These are phyloP conservation scores for Gavialis gangeticus DNA, from an alignment of 2,113 vertebrate species.

Conservation along the genomic window DNA sequence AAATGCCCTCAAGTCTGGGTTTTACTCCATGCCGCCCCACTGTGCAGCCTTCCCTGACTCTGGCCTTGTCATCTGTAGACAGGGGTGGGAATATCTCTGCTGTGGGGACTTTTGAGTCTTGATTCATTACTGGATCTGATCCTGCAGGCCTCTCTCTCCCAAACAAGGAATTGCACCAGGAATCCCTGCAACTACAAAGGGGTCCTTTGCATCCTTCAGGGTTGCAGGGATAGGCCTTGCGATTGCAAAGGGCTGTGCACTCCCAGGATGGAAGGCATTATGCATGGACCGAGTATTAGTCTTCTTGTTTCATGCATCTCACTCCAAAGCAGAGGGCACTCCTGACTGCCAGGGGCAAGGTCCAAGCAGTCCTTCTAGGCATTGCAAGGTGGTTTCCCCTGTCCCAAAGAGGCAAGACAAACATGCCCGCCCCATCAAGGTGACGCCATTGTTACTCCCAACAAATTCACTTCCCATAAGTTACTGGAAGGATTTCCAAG, in stretches of 20 bases:
- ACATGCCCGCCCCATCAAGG: slow-evolving; percentile 39
- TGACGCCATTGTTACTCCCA: slow-evolving; percentile 29
- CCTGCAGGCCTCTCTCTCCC: background rate
- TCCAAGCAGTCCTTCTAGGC: background rate
- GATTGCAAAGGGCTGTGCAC: background rate
- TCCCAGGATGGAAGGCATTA: background rate
- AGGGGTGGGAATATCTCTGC: background rate
- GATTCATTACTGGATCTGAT: background rate
- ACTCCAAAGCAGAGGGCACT: background rate
- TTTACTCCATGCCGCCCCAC: background rate
- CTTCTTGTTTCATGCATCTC: background rate
- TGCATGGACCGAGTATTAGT: background rate
- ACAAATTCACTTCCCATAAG: slow-evolving; percentile 42
- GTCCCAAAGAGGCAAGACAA: background rate
- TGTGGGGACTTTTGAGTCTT: background rate
- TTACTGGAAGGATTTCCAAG: slow-evolving; percentile 60
- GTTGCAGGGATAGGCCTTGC: background rate
- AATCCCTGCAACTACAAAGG: background rate
- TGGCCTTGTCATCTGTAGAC: background rate
- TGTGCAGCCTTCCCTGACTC: background rate
- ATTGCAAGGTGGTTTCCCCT: background rate
- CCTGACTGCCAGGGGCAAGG: background rate
- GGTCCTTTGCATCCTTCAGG: background rate
- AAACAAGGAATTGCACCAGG: background rate
- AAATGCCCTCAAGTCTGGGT: background rate